Evolutionary conservation across 2,888 invertebrate species (phyloP).

Genomic region (Hypomecis punctinalis): DNA sequence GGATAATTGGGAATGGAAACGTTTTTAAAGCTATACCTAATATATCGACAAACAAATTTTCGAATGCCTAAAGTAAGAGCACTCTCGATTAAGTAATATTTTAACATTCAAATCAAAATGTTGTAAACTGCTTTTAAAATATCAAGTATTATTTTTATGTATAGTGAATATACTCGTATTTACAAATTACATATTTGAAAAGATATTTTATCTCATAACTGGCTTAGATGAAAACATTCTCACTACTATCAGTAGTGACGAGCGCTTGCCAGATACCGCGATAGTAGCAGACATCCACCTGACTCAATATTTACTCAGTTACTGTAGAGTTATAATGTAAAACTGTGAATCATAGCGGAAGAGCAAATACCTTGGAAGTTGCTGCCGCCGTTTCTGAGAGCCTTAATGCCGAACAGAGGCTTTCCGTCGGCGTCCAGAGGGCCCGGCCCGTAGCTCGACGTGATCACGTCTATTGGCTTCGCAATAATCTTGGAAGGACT

Average conservation of each 20-base stretch:
- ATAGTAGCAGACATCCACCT: conserved; percentile 41
- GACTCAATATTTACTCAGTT: conserved; percentile 50
- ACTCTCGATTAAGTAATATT: too few species aligned
- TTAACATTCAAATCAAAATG: too few species aligned
- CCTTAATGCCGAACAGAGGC: conserved; percentile 92
- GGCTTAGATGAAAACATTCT: conserved; percentile 14
- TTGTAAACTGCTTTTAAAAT: too few species aligned
- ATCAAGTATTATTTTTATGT: too few species aligned
- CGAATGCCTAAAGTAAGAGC: too few species aligned
- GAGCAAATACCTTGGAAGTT: conserved; percentile 86
- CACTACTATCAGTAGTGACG: conserved; percentile 15
- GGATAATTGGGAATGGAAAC: not conserved
- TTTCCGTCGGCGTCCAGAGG: conserved; percentile 92
- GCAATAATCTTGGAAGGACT: conserved; percentile 73
- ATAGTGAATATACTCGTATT: too few species aligned
- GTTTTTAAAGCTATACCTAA: too few species aligned
- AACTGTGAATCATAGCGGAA: conserved; percentile 43
- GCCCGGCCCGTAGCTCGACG: conserved; percentile 93
- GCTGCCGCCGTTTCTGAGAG: conserved; percentile 86
- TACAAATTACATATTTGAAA: not conserved
- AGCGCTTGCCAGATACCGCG: conserved; percentile 30
- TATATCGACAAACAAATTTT: too few species aligned
- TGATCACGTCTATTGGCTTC: conserved; percentile 87
- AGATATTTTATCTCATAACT: conserved; percentile 10
- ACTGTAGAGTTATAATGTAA: conserved; percentile 19